Conservation (phyloP, 2,888 invertebrate genomes). For the Tortricodes alternella region DNA sequence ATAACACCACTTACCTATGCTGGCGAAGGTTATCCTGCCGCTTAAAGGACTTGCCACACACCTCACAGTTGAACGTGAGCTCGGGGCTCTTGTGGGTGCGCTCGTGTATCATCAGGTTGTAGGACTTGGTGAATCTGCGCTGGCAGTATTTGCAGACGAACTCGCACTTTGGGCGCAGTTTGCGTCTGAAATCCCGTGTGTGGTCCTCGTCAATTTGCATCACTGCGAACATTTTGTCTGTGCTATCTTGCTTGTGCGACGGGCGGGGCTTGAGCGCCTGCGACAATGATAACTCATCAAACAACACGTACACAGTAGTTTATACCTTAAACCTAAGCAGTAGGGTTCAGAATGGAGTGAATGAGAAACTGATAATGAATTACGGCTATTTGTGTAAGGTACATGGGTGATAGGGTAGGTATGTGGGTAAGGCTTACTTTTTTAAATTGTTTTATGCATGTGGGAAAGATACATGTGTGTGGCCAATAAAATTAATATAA, state of each 20-base stretch:
- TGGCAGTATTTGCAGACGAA: slow-evolving; percentile 99
- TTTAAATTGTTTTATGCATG: slow-evolving; percentile 1
- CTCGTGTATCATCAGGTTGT: slow-evolving; percentile 99
- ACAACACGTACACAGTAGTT: slow-evolving; percentile 21
- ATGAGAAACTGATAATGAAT: not conserved
- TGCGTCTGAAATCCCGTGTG: slow-evolving; percentile 92
- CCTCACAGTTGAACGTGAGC: slow-evolving; percentile 98
- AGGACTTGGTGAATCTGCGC: slow-evolving; percentile 98
- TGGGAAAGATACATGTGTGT: slow-evolving; percentile 2
- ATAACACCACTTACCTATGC: slow-evolving; percentile 88
- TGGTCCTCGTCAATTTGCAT: slow-evolving; percentile 95
- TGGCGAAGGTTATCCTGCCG: slow-evolving; percentile 97
- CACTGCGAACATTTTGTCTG: slow-evolving; percentile 92
- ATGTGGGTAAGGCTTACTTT: slow-evolving; percentile 22
- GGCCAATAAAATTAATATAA: not conserved
- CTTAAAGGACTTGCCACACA: slow-evolving; percentile 98
- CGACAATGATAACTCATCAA: slow-evolving; percentile 52
- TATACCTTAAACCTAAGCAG: slow-evolving; percentile 37
- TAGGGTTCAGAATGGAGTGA: slow-evolving; percentile 2
- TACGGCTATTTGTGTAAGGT: slow-evolving; percentile 13
- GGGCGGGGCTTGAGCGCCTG: slow-evolving; percentile 80
- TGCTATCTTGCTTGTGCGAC: slow-evolving; percentile 74
- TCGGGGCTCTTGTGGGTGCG: slow-evolving; percentile 98
- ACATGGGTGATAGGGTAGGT: slow-evolving; percentile 7
- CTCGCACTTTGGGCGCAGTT: slow-evolving; percentile 97